Percentiles rank a stretch among this genome's conserved stretches.
phyloP scores from a whole-genome alignment of 2,888 invertebrate genomes.

The Barypeithes pellucidus region DNA sequence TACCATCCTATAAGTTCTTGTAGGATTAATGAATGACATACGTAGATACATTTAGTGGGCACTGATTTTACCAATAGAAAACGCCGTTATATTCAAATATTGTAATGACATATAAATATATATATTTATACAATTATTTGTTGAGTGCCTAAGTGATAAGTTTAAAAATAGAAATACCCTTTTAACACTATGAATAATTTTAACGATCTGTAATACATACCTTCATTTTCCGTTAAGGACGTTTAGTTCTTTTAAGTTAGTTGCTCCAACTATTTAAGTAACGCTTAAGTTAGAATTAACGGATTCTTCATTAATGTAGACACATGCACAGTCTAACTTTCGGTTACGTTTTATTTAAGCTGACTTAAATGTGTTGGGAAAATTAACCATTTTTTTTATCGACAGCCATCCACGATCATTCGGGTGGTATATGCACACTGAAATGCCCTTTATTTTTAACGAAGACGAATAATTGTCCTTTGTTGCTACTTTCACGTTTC shows the following conservation, averaged over 20 bases:
- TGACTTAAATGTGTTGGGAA: conserved; percentile 5
- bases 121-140: conserved; percentile 68
- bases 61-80: no score
- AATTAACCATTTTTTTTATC: not conserved
- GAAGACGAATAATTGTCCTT: no score
- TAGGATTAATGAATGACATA: no score
- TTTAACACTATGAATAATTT: conserved; percentile 51
- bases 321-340: not conserved
- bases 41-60: no score
- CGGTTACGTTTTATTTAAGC: not conserved
- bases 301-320: not conserved
- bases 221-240: conserved; percentile 60
- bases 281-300: not conserved
- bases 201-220: conserved; percentile 61
- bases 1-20: no score
- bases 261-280: not conserved
- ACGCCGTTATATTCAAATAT: conserved; percentile 13
- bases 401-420: not conserved
- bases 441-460: no score
- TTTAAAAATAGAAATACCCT: conserved; percentile 57
- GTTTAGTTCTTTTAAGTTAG: conserved; percentile 10
- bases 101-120: conserved; percentile 55
- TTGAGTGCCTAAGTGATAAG: conserved; percentile 68
- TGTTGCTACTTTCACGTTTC: no score
- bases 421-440: no score